Evolutionary conservation across 2,797 vertebrate genomes (phyloP).

Genomic region (Eulemur rubriventer): DNA sequence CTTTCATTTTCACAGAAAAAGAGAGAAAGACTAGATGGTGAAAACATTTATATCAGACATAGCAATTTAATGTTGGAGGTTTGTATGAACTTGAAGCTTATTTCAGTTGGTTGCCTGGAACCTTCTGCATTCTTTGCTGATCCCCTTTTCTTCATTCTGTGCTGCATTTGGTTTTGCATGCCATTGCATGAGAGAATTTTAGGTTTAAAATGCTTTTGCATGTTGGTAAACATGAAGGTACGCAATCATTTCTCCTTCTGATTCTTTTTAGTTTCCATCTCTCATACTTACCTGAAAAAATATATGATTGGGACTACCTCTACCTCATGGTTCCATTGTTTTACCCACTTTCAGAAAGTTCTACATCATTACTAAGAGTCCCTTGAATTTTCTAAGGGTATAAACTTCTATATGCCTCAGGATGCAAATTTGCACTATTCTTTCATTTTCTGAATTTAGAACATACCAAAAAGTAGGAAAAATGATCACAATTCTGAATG

Average conservation of each 20-base stretch:
- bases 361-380: conserved; percentile 25
- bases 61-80: conserved; percentile 99
- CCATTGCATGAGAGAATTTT: conserved; percentile 72
- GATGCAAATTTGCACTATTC: conserved; percentile 5
- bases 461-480: conserved; percentile 3
- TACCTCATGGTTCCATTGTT: conserved; percentile 26
- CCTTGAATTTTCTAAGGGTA: conserved; percentile 46
- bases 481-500: conserved; percentile 5
- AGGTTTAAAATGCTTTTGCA: conserved; percentile 84
- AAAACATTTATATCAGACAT: conserved; percentile 99
- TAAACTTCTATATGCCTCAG: conserved; percentile 15
- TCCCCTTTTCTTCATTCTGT: conserved; percentile 79
- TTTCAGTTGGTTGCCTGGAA: conserved; percentile 87
- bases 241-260: conserved; percentile 77
- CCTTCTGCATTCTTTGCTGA: conserved; percentile 83
- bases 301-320: conserved; percentile 85
- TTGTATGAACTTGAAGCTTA: conserved; percentile 93
- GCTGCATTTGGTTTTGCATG: conserved; percentile 86
- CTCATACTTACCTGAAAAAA: conserved; percentile 79
- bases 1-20: conserved; percentile 96
- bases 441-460: conserved; percentile 37
- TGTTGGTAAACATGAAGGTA: conserved; percentile 79
- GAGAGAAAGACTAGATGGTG: conserved; percentile 99
- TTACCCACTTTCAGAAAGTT: conserved; percentile 29
- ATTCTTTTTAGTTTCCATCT: conserved; percentile 83